Base-by-base conservation (phyloP, 2,888 invertebrate genomes). In the Lutraria lutraria region DNA sequence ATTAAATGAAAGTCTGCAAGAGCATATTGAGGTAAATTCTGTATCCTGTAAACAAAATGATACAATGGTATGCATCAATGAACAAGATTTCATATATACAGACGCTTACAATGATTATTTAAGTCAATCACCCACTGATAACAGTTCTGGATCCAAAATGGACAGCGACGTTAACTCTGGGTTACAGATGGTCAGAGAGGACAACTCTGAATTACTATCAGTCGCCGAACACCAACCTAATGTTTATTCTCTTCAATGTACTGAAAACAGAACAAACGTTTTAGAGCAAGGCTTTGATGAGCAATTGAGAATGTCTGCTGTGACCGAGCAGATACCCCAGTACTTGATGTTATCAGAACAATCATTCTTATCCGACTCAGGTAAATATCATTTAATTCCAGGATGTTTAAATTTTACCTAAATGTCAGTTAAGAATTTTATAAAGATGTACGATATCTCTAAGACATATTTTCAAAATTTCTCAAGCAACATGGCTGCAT, bases 331-430 rank as follows among this genome's bases (percentile, higher is more conserved):
- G 29, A 76, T 76, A 34, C 34, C 6, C 29, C 31, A 76, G 34
- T 13, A 34, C 34, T 76, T 31, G 16, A 34, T 76, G 2, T 76
- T 76, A 76, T 34, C 76, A 19, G 76, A 34, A 19, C 76, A 76
- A 76, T 31, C 76, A 31, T 2, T 34, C 34, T 34, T 76, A 34
- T 31, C 76, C 1, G 34, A 76, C 16, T 34, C 76, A 76, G 76
- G 76, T 76, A 76, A 76, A 76, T 34, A 31, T 76, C 29, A 76
- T 76, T 31, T 31, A 31, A 76, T 34, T 34, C 31, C 34, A 76
- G 21, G 76, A 34, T 76, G 76, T 76, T 76, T 76, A 76, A 76
- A 34, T 76, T 72, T 76, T 76, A 76, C 34, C 21, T 25, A 72
- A 72, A 72, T 72, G 31, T 72, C 72, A 72, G 72, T 13, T 60